A percentile compares a stretch with the other conserved stretches of the same genome.
Conservation (phyloP, 2,113 vertebrate genomes). For the Eudyptes chrysolophus region DNA sequence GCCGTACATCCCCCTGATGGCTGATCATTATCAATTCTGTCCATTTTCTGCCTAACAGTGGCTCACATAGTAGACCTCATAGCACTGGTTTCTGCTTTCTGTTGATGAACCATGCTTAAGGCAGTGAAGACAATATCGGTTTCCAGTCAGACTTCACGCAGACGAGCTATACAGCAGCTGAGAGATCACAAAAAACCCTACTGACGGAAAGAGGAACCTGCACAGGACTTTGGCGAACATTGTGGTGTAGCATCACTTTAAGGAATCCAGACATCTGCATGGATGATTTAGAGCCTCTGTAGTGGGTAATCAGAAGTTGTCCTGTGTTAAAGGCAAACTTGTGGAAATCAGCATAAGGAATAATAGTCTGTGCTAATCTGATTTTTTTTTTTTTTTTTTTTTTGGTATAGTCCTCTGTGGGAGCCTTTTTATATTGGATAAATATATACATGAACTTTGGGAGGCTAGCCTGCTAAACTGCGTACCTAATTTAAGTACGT, state of each 20-base stretch:
- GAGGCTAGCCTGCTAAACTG: not conserved
- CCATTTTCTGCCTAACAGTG: not conserved
- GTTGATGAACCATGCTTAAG: not conserved
- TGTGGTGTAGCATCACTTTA: not conserved
- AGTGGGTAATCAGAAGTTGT: not conserved
- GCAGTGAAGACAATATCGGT: not conserved
- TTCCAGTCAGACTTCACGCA: not conserved
- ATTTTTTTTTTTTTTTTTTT: not conserved
- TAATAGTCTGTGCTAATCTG: not conserved
- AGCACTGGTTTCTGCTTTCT: not conserved
- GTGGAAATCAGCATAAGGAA: not conserved
- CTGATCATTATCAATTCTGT: not conserved
- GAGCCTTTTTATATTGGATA: not conserved
- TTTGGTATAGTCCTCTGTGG: not conserved
- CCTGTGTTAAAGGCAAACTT: not conserved
- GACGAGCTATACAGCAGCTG: not conserved
- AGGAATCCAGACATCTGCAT: not conserved
- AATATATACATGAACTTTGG: not conserved
- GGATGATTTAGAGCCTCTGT: not conserved
- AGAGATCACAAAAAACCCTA: not conserved
- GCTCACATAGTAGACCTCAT: not conserved
- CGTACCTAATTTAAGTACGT: not conserved
- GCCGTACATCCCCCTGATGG: not conserved
- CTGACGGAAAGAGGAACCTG: not conserved
- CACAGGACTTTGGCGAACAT: not conserved